A percentile compares a stretch with the other conserved stretches of the same genome.
These are phyloP conservation scores for Drosophila mulleri DNA, from an alignment of 2,888 invertebrate species.

Conservation along the genomic window DNA sequence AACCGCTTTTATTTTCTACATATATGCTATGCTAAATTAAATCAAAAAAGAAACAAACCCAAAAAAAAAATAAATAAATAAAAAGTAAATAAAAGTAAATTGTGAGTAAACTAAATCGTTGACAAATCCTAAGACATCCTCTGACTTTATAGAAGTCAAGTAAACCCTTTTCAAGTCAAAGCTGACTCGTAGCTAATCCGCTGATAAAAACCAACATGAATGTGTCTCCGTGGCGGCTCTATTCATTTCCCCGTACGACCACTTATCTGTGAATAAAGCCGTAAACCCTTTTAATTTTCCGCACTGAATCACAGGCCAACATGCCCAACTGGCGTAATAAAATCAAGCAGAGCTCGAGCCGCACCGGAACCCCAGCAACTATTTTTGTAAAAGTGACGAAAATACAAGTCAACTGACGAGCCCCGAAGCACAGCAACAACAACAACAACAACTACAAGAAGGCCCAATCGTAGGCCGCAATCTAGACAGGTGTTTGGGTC, in stretches of 20 bases:
- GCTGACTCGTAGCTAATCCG: constrained; percentile 14
- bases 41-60: too few species aligned
- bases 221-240: constrained; percentile 13
- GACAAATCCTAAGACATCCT: background rate
- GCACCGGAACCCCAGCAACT: constrained; percentile 21
- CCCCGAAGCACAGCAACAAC: constrained; percentile 3
- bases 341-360: constrained; percentile 34
- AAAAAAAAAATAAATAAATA: too few species aligned
- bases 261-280: constrained; percentile 25
- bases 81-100: too few species aligned
- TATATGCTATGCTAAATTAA: too few species aligned
- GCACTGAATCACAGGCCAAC: constrained; percentile 44
- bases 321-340: constrained; percentile 28
- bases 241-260: constrained; percentile 28
- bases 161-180: background rate
- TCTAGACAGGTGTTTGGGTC: constrained; percentile 59
- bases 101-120: background rate
- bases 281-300: constrained; percentile 48
- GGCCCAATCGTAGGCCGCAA: constrained; percentile 18
- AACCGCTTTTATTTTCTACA: too few species aligned
- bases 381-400: constrained; percentile 31
- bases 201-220: constrained; percentile 8
- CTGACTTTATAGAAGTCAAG: background rate
- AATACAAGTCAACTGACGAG: constrained; percentile 25
- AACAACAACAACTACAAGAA: background rate